phyloP scores from a whole-genome alignment of 2,113 vertebrate genomes.

The Tichodroma muraria region DNA sequence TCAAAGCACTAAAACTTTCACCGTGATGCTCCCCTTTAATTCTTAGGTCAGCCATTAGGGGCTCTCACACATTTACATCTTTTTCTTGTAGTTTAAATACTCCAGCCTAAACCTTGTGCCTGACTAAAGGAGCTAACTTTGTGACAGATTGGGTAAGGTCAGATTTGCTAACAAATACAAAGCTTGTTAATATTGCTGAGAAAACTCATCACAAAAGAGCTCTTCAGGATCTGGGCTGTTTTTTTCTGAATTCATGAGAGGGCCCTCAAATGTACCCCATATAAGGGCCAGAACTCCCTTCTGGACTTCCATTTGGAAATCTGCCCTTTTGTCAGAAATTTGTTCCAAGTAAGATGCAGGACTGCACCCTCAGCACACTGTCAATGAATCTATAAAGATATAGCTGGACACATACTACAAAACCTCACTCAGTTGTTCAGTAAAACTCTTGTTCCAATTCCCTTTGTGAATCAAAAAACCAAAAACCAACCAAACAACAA shows the following conservation, averaged over 20 bases:
- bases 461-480: not conserved
- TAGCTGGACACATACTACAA: not conserved
- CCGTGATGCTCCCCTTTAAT: not conserved
- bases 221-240: accelerated
- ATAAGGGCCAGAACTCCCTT: not conserved
- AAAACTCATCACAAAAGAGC: not conserved
- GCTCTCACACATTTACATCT: not conserved
- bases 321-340: not conserved
- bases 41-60: not conserved
- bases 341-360: not conserved
- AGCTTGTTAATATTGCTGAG: not conserved
- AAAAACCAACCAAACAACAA: not conserved
- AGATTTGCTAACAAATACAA: not conserved
- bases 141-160: not conserved
- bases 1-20: not conserved
- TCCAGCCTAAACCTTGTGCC: not conserved
- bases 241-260: not conserved
- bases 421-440: not conserved
- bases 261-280: not conserved
- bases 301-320: not conserved
- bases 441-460: not conserved
- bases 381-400: not conserved
- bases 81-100: not conserved
- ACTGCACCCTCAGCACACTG: not conserved
- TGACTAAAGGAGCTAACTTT: not conserved